These are phyloP conservation scores for Microcebus lehilahytsara DNA, from an alignment of 2,113 vertebrate genomes.

Conservation along the genomic window DNA sequence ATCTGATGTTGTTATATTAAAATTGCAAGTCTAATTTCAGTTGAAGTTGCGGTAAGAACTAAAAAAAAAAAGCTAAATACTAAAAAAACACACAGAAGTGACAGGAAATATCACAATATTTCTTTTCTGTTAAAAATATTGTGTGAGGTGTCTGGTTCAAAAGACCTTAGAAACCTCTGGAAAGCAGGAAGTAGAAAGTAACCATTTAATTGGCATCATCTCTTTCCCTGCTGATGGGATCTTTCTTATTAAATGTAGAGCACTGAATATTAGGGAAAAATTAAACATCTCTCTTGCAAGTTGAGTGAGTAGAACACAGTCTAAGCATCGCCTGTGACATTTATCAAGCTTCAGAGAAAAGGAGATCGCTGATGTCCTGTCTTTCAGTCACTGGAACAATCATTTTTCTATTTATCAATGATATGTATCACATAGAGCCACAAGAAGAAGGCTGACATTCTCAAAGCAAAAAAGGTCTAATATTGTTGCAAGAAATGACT, in stretches of 20 bases:
- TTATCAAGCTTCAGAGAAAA: not conserved
- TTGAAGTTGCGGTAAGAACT: not conserved
- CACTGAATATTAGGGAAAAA: not conserved
- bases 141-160: not conserved
- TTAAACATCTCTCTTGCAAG: constrained; percentile 14
- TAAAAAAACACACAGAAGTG: not conserved
- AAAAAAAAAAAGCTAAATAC: not conserved
- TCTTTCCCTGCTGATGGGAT: not conserved
- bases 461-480: not conserved
- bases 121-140: constrained; percentile 1
- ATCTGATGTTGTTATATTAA: not conserved
- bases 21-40: constrained; percentile 36
- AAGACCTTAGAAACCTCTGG: not conserved
- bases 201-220: not conserved
- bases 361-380: not conserved
- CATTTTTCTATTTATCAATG: constrained; percentile 13
- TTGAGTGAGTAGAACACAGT: not conserved
- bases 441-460: not conserved
- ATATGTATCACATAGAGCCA: not conserved
- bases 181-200: not conserved
- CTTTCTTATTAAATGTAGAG: constrained; percentile 1
- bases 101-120: not conserved
- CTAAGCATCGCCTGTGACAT: not conserved
- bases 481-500: not conserved
- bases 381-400: not conserved